Conservation (phyloP, 1,140 invertebrate genomes). For the Prorops nasuta region DNA sequence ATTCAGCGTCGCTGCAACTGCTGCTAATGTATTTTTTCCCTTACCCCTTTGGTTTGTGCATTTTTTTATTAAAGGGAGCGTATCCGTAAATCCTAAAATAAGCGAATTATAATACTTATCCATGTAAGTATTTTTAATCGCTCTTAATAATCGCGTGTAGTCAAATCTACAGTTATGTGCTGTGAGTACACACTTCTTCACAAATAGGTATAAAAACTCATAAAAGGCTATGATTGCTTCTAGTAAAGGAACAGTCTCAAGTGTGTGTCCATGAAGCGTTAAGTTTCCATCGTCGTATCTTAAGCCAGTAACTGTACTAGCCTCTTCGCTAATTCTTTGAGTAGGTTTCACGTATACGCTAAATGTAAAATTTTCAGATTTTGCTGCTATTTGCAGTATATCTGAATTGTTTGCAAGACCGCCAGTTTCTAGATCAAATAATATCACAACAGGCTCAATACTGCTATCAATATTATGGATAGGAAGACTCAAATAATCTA, state of each 20-base stretch:
- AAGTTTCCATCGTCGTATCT: not conserved
- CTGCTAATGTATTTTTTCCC: not conserved
- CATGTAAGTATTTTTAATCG: not conserved
- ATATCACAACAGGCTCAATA: not conserved
- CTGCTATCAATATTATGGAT: not conserved
- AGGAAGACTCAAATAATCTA: not conserved
- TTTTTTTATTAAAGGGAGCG: not conserved
- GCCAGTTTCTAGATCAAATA: not conserved
- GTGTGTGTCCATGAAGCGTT: slow-evolving; percentile 2
- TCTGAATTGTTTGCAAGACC: not conserved
- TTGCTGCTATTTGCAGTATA: not conserved
- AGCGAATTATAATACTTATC: not conserved
- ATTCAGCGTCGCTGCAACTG: not conserved
- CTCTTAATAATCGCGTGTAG: not conserved
- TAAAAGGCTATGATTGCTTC: slow-evolving; percentile 5
- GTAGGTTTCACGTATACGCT: not conserved
- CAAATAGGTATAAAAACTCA: not conserved
- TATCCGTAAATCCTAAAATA: not conserved
- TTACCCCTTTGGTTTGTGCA: not conserved
- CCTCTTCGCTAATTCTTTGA: not conserved
- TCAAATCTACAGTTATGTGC: not conserved
- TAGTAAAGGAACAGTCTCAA: not conserved
- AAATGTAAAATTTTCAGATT: not conserved
- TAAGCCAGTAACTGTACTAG: not conserved
- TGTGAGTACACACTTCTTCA: not conserved